phyloP scores from a whole-genome alignment of 2,113 vertebrate species.

The Nyctibius bracteatus region DNA sequence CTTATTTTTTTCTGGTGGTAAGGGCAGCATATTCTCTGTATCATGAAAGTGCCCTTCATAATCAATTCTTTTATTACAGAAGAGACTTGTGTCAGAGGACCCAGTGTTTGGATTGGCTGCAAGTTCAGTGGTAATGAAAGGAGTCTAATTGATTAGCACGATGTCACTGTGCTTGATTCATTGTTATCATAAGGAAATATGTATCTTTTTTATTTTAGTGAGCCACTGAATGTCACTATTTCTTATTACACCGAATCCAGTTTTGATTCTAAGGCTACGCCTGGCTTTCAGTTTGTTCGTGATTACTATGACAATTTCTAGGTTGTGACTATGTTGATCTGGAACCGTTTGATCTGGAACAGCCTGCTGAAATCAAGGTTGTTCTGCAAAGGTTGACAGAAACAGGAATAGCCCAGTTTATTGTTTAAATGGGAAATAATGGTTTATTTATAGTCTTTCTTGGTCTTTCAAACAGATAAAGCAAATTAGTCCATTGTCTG shows the following conservation, averaged over 20 bases:
- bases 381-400: neutral
- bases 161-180: neutral
- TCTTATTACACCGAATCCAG: neutral
- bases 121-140: neutral
- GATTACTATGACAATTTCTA: neutral
- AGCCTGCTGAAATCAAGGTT: neutral
- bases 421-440: neutral
- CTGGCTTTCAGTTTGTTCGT: neutral
- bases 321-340: neutral
- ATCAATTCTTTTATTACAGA: neutral
- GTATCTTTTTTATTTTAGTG: neutral
- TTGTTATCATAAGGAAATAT: neutral
- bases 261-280: neutral
- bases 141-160: neutral
- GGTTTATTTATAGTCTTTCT: neutral
- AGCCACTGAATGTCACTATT: neutral
- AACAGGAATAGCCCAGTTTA: neutral
- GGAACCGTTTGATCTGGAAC: neutral
- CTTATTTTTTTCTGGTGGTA: neutral
- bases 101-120: neutral
- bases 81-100: neutral
- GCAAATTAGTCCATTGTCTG: neutral
- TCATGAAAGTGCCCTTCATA: neutral
- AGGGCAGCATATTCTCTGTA: neutral
- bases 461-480: neutral